Conservation (phyloP, 37 sponge, comb jelly and placozoan species). For the Agelas oroides region DNA sequence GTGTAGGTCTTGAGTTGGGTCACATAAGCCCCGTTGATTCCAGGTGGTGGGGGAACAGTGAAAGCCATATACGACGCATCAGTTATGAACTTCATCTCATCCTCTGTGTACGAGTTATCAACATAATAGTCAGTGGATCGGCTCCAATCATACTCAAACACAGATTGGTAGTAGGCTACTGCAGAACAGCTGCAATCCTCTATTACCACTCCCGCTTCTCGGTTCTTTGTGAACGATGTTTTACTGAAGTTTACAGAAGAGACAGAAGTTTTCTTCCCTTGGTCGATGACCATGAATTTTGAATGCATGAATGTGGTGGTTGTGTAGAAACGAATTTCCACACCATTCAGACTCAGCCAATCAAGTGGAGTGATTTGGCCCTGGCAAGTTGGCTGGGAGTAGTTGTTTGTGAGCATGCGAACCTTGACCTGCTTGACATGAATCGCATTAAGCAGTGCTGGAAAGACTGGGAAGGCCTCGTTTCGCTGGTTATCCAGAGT, state of each 20-base stretch:
- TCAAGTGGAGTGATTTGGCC: constrained; percentile 78
- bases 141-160: constrained; percentile 85
- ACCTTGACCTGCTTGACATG: constrained; percentile 56
- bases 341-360: constrained; percentile 80
- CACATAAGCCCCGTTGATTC: constrained; percentile 66
- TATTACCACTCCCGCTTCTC: constrained; percentile 90
- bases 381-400: constrained; percentile 48
- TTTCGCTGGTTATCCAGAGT: constrained; percentile 48
- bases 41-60: constrained; percentile 18
- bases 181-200: constrained; percentile 48
- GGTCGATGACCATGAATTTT: constrained; percentile 80
- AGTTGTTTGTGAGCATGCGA: constrained; percentile 82
- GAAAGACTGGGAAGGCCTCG: constrained; percentile 85
- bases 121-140: constrained; percentile 42
- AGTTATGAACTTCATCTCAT: constrained; percentile 71
- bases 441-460: constrained; percentile 84
- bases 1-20: constrained; percentile 38
- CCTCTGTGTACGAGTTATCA: constrained; percentile 41
- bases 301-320: constrained; percentile 88
- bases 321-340: constrained; percentile 63
- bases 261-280: constrained; percentile 74
- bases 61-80: constrained; percentile 24
- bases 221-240: constrained; percentile 84
- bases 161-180: constrained; percentile 57
- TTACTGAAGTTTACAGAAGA: constrained; percentile 92